Evolutionary conservation across 1,140 invertebrate genomes (phyloP).

Genomic region (Ditylenchus dipsaci): DNA sequence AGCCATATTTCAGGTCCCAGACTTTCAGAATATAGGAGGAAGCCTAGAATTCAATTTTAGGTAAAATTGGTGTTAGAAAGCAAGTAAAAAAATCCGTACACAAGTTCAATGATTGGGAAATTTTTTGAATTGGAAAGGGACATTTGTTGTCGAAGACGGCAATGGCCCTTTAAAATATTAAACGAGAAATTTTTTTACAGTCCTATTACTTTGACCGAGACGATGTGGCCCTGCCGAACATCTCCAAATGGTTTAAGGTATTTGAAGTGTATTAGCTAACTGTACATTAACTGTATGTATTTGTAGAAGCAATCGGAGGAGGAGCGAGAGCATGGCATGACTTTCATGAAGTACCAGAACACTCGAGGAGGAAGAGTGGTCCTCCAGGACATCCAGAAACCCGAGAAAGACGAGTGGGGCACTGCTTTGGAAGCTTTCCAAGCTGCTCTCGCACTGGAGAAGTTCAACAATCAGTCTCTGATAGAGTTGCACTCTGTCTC

Average conservation of each 20-base stretch:
- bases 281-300: too few relatives aligned
- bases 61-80: too few relatives aligned
- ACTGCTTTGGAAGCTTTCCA: constrained; percentile 68
- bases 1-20: too few relatives aligned
- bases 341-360: constrained; percentile 74
- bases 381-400: constrained; percentile 60
- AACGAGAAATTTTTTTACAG: constrained; percentile 57
- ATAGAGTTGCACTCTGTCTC: constrained; percentile 69
- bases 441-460: constrained; percentile 71
- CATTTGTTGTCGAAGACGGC: too few relatives aligned
- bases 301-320: constrained; percentile 67
- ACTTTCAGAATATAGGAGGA: too few relatives aligned
- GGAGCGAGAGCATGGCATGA: constrained; percentile 72
- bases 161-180: too few relatives aligned
- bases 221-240: constrained; percentile 72
- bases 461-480: constrained; percentile 72
- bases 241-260: constrained; percentile 69
- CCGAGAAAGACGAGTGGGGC: constrained; percentile 66
- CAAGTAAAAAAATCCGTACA: too few relatives aligned
- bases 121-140: too few relatives aligned
- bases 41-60: too few relatives aligned
- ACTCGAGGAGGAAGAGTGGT: constrained; percentile 72
- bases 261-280: too few relatives aligned
- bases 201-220: constrained; percentile 74
- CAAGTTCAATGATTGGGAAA: too few relatives aligned